Conservation (phyloP, 2,113 vertebrate species). For the Paedocypris sp. region DNA sequence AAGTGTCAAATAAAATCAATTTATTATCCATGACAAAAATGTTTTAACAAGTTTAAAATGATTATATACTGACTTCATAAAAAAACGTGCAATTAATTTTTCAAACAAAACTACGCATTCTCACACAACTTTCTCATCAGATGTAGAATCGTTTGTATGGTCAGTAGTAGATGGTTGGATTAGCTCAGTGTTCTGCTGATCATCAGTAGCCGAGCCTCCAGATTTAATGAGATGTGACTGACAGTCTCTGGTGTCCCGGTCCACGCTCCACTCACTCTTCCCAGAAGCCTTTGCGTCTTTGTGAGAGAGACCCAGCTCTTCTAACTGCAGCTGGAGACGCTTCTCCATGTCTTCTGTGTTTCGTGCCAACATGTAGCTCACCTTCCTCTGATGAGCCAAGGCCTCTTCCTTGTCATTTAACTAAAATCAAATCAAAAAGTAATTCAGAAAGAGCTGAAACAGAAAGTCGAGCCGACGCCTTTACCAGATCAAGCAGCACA, state of each 20-base stretch:
- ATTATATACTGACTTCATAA: no score
- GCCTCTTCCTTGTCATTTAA: conserved; percentile 87
- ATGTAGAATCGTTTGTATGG: background rate
- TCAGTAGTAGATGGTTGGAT: background rate
- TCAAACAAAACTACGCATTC: background rate
- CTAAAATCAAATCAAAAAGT: conserved; percentile 43
- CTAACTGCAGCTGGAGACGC: conserved; percentile 26
- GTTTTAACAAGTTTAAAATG: no score
- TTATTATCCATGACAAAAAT: no score
- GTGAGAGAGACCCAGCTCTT: background rate
- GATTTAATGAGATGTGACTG: background rate
- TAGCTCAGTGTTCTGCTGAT: background rate
- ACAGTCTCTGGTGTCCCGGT: background rate
- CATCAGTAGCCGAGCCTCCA: background rate
- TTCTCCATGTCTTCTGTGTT: conserved; percentile 61
- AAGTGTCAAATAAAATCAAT: no score
- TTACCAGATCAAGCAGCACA: conserved; percentile 72
- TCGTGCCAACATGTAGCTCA: conserved; percentile 84
- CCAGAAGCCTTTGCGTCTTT: background rate
- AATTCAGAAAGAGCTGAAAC: background rate
- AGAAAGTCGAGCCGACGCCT: conserved; percentile 45
- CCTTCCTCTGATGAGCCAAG: conserved; percentile 86
- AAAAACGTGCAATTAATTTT: background rate
- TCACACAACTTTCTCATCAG: conserved; percentile 1
- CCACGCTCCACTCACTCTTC: background rate